Evolutionary conservation across 53 echinoderm and acorn worm genomes (phyloP).

Genomic region (Echinometra lucunter): DNA sequence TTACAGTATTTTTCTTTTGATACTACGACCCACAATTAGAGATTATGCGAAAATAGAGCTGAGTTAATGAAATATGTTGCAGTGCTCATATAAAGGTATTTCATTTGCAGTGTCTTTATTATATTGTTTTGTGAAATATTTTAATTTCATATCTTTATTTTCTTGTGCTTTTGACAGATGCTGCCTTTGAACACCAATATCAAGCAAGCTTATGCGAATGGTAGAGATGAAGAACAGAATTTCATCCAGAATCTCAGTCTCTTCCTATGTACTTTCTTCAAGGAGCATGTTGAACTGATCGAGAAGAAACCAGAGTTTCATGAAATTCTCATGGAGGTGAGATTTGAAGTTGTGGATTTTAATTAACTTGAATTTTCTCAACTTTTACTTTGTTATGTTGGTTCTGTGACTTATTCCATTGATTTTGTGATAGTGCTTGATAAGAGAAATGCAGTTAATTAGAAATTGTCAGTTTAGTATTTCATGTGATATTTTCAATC

Average conservation of each 20-base stretch:
- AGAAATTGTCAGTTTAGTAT: background rate
- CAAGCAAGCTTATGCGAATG: conserved; percentile 90
- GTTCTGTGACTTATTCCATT: background rate
- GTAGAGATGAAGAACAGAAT: conserved; percentile 95
- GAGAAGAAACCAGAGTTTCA: conserved; percentile 94
- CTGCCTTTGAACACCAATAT: conserved; percentile 86
- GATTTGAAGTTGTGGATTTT: background rate
- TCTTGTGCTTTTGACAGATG: conserved; percentile 73
- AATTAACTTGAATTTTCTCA: too few relatives aligned
- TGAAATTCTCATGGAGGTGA: conserved; percentile 92
- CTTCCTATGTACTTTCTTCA: conserved; percentile 96
- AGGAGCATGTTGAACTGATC: conserved; percentile 93
- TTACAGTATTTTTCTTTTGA: too few relatives aligned
- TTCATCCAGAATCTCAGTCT: conserved; percentile 99
- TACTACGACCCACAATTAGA: too few relatives aligned
- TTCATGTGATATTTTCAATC: too few relatives aligned
- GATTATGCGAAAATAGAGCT: too few relatives aligned
- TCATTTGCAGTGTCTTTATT: too few relatives aligned
- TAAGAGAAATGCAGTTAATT: too few relatives aligned
- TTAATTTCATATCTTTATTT: background rate
- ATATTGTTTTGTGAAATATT: background rate
- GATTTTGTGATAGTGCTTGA: too few relatives aligned
- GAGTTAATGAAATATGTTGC: background rate
- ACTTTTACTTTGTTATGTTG: too few relatives aligned
- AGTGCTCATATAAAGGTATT: background rate